Conservation (phyloP, 2,113 vertebrate genomes). For the Pollimyrus isidori region DNA sequence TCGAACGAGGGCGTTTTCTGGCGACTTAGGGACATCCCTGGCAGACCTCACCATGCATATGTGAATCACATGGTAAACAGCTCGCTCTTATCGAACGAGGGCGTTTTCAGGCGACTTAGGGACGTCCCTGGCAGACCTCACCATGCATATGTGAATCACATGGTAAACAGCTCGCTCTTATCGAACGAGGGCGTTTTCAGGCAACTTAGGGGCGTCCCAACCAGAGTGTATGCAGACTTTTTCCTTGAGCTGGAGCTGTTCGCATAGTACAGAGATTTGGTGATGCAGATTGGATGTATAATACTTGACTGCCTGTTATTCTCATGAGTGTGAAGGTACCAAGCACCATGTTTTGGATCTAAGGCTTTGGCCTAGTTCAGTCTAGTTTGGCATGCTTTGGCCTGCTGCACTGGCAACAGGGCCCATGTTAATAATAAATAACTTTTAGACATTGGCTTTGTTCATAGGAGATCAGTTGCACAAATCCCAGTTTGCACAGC, state of each 20-base stretch:
- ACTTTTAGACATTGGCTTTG: background rate
- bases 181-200: constrained; percentile 12
- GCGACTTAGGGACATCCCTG: background rate
- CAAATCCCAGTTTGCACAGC: background rate
- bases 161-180: constrained; percentile 50
- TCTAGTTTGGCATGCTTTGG: background rate
- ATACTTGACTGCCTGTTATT: background rate
- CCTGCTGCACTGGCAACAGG: background rate
- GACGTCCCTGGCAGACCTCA: background rate
- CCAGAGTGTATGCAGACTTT: background rate
- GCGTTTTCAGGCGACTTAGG: background rate
- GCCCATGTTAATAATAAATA: background rate
- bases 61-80: constrained; percentile 49
- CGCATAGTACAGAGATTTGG: background rate
- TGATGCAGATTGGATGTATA: background rate
- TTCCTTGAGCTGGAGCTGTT: background rate
- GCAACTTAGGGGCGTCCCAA: background rate
- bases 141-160: constrained; percentile 14
- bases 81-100: constrained; percentile 36
- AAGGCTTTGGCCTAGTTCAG: background rate
- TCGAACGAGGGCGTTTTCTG: constrained; percentile 13
- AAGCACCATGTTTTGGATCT: background rate
- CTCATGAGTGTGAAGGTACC: background rate
- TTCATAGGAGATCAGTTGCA: background rate
- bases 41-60: background rate